Conservation (phyloP, 64 coral and sea anemone genomes). For the Acropora yongei region DNA sequence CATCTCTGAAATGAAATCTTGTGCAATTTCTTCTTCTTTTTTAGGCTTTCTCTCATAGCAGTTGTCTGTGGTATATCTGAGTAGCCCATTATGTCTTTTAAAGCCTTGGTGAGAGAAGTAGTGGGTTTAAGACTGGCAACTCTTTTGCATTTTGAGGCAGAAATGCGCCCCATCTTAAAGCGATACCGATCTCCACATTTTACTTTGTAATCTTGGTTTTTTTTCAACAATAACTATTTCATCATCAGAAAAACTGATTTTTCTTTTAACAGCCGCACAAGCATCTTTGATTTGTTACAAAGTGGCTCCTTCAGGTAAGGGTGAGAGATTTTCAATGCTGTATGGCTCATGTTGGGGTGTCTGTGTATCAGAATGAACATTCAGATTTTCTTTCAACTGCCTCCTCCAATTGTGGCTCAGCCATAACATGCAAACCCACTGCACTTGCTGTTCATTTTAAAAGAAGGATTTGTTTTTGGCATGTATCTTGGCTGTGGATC, state of each 20-base stretch:
- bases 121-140: conserved; percentile 44
- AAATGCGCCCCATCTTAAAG: conserved; percentile 46
- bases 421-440: conserved; percentile 38
- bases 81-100: conserved; percentile 51
- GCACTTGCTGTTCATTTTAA: conserved; percentile 39
- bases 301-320: conserved; percentile 40
- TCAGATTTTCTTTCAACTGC: neutral
- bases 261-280: conserved; percentile 50
- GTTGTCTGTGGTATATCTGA: conserved; percentile 8
- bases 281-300: conserved; percentile 31
- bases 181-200: conserved; percentile 24
- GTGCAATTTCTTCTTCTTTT: conserved; percentile 52
- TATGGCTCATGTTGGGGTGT: conserved; percentile 11
- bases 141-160: conserved; percentile 66
- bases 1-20: conserved; percentile 36
- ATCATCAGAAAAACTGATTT: conserved; percentile 38
- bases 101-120: conserved; percentile 49
- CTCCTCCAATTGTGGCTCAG: neutral
- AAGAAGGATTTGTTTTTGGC: conserved; percentile 36
- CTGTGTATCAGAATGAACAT: neutral
- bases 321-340: conserved; percentile 21
- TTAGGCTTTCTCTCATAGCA: conserved; percentile 51
- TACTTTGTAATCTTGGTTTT: conserved; percentile 42
- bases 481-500: conserved; percentile 58
- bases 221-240: conserved; percentile 56